These are phyloP conservation scores for Eublepharis macularius DNA, from an alignment of 2,113 vertebrate genomes.

Conservation along the genomic window DNA sequence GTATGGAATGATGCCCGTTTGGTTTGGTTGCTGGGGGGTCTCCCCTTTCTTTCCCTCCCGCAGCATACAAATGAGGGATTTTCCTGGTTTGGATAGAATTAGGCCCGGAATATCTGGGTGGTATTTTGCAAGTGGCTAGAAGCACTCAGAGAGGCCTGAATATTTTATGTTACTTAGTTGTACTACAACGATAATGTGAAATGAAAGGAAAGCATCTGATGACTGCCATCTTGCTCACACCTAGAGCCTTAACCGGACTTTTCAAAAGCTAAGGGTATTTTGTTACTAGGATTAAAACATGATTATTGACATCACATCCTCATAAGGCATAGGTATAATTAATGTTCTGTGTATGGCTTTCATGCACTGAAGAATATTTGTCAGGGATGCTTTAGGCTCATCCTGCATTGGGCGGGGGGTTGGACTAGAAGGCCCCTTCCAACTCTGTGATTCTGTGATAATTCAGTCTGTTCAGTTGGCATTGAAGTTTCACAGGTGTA, in stretches of 20 bases:
- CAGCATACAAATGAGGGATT: background rate
- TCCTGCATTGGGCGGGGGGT: too few species aligned
- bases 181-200: background rate
- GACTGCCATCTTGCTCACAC: background rate
- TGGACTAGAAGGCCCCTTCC: too few species aligned
- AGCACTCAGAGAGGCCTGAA: background rate
- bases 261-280: background rate
- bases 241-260: background rate
- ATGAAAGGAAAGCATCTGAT: background rate
- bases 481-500: too few species aligned
- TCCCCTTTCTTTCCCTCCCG: background rate
- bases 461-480: too few species aligned
- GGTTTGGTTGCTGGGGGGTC: background rate
- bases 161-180: background rate
- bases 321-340: too few species aligned
- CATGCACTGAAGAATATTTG: too few species aligned
- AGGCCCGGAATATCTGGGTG: background rate
- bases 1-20: background rate
- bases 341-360: too few species aligned
- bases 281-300: background rate
- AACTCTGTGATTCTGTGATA: too few species aligned
- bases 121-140: background rate
- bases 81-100: background rate
- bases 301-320: too few species aligned
- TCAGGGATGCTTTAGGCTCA: too few species aligned